Conservation (phyloP, 2,797 vertebrate species). For the Sebastes ruberrimus region DNA sequence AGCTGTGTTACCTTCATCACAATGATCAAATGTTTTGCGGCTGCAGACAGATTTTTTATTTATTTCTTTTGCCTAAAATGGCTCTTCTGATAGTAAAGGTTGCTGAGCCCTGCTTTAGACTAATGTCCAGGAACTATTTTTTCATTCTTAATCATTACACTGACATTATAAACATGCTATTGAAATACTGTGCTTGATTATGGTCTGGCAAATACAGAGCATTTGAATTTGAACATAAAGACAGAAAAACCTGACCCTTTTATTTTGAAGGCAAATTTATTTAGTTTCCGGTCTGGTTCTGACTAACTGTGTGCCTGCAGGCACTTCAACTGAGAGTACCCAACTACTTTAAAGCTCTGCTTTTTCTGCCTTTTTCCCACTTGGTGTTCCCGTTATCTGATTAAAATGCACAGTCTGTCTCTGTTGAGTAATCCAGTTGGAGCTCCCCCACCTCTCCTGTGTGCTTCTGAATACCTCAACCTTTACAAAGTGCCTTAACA, state of each 20-base stretch:
- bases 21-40: too few relatives aligned
- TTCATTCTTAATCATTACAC: background rate
- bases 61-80: too few relatives aligned
- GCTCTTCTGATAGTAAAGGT: too few relatives aligned
- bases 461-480: background rate
- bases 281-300: background rate
- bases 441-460: background rate
- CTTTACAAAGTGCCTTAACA: background rate
- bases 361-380: background rate
- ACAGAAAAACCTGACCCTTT: background rate
- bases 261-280: background rate
- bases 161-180: background rate
- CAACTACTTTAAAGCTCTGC: background rate
- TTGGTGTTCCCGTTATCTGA: background rate
- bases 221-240: background rate
- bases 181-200: background rate
- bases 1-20: too few relatives aligned
- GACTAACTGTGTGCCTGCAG: background rate
- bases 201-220: background rate
- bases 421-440: background rate
- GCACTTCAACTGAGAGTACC: background rate
- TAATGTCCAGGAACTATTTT: rapidly evolving
- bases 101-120: rapidly evolving
- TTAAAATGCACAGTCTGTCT: slow-evolving; percentile 23
- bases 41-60: too few relatives aligned